These are phyloP conservation scores for Aphrocallistes beatrix DNA, from an alignment of 37 sponge, comb jelly and placozoan species.

Conservation along the genomic window DNA sequence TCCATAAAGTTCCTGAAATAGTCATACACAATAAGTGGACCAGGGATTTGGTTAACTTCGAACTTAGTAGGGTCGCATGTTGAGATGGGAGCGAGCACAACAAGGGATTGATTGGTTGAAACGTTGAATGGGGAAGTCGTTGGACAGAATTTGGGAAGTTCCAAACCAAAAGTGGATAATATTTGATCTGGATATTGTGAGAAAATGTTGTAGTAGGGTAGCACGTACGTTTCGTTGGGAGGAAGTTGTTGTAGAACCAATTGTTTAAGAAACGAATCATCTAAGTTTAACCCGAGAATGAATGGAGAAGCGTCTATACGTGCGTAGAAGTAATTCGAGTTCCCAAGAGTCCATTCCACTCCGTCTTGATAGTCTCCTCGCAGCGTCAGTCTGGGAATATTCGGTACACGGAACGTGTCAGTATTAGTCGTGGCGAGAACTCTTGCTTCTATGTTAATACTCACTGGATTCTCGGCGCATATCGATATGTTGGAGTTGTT, in stretches of 20 bases:
- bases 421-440: neutral
- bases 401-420: neutral
- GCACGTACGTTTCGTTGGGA: neutral
- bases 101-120: neutral
- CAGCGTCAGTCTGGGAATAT: neutral
- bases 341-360: neutral
- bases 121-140: neutral
- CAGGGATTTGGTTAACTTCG: neutral
- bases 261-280: neutral
- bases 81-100: neutral
- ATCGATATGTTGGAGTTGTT: neutral
- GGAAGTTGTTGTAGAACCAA: neutral
- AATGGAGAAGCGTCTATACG: neutral
- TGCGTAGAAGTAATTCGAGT: neutral
- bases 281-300: neutral
- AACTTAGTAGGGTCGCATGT: neutral
- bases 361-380: slow-evolving; percentile 2
- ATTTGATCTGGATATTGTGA: neutral
- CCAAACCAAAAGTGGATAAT: neutral
- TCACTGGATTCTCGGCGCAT: neutral
- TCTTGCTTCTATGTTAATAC: neutral
- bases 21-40: neutral
- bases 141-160: neutral
- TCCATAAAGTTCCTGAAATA: neutral
- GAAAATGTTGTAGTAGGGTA: neutral